A percentile compares a stretch with the other conserved stretches of the same genome.
These are phyloP conservation scores for Blomia tropicalis DNA, from an alignment of 2,888 invertebrate genomes.

Conservation along the genomic window DNA sequence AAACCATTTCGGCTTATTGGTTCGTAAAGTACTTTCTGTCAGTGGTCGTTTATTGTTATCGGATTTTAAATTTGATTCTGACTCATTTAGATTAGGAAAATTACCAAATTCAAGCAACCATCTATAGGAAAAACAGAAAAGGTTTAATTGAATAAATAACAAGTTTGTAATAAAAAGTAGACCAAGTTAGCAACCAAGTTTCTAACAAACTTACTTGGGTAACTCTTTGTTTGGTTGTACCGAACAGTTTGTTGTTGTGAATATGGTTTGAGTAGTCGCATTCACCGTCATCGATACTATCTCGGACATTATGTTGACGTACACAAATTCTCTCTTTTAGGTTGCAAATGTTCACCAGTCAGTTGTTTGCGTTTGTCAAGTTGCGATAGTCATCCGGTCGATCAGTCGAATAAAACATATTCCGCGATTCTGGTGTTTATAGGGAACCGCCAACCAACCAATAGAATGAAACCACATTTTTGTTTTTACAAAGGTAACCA, in stretches of 20 bases:
- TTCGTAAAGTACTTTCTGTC: constrained; percentile 20
- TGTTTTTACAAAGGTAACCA: no score
- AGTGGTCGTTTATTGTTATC: constrained; percentile 19
- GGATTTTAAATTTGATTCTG: background rate
- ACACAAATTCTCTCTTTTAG: constrained; percentile 3
- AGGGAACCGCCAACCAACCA: no score
- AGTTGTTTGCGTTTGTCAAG: no score
- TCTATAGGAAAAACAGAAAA: constrained; percentile 4
- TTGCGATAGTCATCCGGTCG: background rate
- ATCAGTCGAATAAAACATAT: background rate
- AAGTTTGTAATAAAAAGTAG: background rate
- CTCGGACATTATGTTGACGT: constrained; percentile 24
- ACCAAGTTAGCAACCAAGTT: background rate
- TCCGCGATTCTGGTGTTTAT: no score
- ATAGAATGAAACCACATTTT: no score
- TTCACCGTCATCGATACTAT: constrained; percentile 8
- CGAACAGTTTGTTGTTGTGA: constrained; percentile 22
- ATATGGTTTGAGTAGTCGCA: constrained; percentile 20
- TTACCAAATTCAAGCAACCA: constrained; percentile 22
- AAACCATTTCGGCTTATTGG: constrained; percentile 25
- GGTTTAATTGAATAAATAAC: background rate
- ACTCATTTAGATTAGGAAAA: background rate
- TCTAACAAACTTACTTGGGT: constrained; percentile 14
- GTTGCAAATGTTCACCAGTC: no score
- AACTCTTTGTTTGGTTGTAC: constrained; percentile 5